Conservation (phyloP, 2,888 invertebrate species). For the Caenorhabditis parvicauda region DNA sequence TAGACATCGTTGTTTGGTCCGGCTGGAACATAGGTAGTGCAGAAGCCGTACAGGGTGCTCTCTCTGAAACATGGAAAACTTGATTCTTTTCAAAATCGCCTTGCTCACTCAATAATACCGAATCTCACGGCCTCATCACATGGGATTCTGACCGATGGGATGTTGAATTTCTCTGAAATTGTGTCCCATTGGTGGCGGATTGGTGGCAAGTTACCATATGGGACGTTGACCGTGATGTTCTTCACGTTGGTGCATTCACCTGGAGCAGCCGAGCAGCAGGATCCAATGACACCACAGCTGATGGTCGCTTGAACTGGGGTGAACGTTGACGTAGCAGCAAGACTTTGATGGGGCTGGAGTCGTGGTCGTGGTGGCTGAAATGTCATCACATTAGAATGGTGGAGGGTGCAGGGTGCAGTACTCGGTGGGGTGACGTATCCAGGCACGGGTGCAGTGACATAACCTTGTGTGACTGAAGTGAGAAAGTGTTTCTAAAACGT, state of each 20-base stretch:
- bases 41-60: constrained; percentile 2
- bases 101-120: no score
- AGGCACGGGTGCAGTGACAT: neutral
- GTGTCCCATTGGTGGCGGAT: no score
- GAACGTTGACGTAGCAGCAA: constrained; percentile 17
- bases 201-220: constrained; percentile 1
- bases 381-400: neutral
- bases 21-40: neutral
- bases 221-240: constrained; percentile 3
- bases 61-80: no score
- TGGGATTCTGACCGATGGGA: neutral
- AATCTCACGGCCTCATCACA: constrained; percentile 4
- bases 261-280: constrained; percentile 10
- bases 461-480: neutral
- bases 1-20: neutral
- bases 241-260: constrained; percentile 5
- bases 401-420: neutral
- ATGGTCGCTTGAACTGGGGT: constrained; percentile 9
- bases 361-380: neutral
- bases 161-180: no score
- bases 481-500: neutral
- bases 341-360: constrained; percentile 1
- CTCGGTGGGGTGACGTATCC: neutral
- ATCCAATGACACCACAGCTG: constrained; percentile 6
- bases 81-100: no score